A percentile compares a stretch with the other conserved stretches of the same genome.
phyloP scores from a whole-genome alignment of 2,888 invertebrate species.

The Hylaea fasciaria region DNA sequence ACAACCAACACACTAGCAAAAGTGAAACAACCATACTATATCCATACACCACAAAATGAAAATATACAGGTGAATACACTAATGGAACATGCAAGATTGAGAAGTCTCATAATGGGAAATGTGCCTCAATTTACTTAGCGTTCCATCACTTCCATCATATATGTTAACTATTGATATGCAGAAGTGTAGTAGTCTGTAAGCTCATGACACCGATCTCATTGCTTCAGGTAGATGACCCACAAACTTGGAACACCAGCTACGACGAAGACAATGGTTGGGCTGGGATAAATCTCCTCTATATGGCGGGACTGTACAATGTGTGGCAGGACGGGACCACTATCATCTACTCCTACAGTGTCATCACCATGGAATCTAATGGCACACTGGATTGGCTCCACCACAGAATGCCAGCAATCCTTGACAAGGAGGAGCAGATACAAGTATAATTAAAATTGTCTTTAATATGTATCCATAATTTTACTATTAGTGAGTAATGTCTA shows the following conservation, averaged over 20 bases:
- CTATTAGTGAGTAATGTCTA: neutral
- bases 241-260: slow-evolving; percentile 81
- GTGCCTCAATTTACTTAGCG: too few relatives aligned
- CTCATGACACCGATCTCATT: neutral
- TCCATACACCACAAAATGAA: slow-evolving; percentile 87
- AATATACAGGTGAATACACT: slow-evolving; percentile 61
- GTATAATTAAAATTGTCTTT: slow-evolving; percentile 61
- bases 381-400: slow-evolving; percentile 90
- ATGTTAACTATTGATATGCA: too few relatives aligned
- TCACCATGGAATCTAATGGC: slow-evolving; percentile 90
- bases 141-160: too few relatives aligned
- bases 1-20: slow-evolving; percentile 83
- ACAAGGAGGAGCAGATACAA: slow-evolving; percentile 86
- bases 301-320: slow-evolving; percentile 91
- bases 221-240: slow-evolving; percentile 80
- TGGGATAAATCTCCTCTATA: slow-evolving; percentile 87
- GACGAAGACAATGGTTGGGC: slow-evolving; percentile 83
- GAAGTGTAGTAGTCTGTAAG: too few relatives aligned
- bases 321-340: slow-evolving; percentile 86
- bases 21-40: slow-evolving; percentile 90
- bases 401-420: slow-evolving; percentile 92
- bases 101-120: too few relatives aligned
- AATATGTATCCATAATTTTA: neutral
- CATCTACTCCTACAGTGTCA: slow-evolving; percentile 90
- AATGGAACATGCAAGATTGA: neutral